Conservation (phyloP, 64 coral and sea anemone species). For the Montipora cactus region DNA sequence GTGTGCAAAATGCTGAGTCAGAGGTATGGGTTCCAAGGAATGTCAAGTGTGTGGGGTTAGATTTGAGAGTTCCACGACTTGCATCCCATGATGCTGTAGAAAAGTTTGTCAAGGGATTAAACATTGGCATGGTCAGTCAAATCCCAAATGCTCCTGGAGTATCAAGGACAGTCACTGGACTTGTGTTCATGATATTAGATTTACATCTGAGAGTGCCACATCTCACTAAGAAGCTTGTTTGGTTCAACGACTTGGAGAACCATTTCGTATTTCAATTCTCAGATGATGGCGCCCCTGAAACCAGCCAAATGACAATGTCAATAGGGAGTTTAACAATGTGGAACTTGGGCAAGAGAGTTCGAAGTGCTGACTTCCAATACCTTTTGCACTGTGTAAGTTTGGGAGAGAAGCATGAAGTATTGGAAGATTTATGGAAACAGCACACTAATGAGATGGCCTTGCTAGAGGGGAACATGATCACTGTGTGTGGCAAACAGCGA, state of each 20-base stretch:
- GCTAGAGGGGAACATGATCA: conserved; percentile 22
- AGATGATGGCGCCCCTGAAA: background rate
- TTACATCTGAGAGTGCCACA: too few relatives aligned
- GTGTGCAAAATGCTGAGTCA: too few relatives aligned
- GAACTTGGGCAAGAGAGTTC: background rate
- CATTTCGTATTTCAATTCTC: too few relatives aligned
- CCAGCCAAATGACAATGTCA: background rate
- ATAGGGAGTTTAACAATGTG: background rate
- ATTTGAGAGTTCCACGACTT: conserved; percentile 1
- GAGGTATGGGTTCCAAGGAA: too few relatives aligned
- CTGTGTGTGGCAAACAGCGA: background rate
- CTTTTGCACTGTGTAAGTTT: conserved; percentile 5
- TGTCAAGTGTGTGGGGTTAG: background rate
- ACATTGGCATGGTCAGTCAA: too few relatives aligned
- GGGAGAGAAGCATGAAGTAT: background rate
- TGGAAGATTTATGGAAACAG: background rate
- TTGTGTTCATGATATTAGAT: too few relatives aligned
- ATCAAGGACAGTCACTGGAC: too few relatives aligned
- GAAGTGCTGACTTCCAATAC: conserved; percentile 30
- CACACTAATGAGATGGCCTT: conserved; percentile 31
- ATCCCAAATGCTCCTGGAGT: too few relatives aligned
- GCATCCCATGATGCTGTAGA: background rate
- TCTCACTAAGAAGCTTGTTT: too few relatives aligned
- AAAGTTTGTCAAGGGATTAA: too few relatives aligned
- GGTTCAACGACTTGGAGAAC: too few relatives aligned